Base-by-base conservation (phyloP, 2,888 invertebrate species). In the Leuctra nigra region DNA sequence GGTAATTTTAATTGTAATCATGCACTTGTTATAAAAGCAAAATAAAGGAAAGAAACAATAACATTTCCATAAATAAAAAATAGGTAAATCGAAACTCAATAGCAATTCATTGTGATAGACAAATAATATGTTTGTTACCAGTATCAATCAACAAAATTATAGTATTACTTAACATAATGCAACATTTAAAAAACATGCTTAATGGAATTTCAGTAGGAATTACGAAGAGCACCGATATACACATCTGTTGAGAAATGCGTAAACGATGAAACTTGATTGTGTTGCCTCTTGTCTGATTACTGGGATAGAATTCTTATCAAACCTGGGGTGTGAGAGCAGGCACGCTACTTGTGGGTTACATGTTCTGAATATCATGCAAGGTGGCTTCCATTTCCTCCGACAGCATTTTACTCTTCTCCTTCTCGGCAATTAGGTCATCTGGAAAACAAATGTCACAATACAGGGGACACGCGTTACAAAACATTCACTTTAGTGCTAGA, bases 351-450 rank as follows among this genome's bases (percentile, higher is more conserved):
- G 44, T 23, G 54, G 41, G 48, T 57, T 91, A 96, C 92, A 96
- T 95, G 79, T 94, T 93, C 83, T 96, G 95, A 80, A 97, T 92
- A 82, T 97, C 97, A 84, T 93, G 92, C 82, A 97, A 87, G 73
- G 96, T 94, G 73, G 92, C 87, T 80, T 98, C 97, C 91, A 98
- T 94, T 78, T 98, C 98, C 77, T 93, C 92, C 77, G 93, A 90
- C 75, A 97, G 87, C 75, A 90, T 80, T 83, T 91, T 93, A 83
- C 91, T 93, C 84, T 93, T 92, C 81, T 89, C 90, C 79, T 90
- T 91, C 80, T 93, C 92, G 74, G 84, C 81, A 76, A 92, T 83
- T 77, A 96, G 86, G 77, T 94, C 94, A 83, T 96, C 97, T 97
- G 87, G 73, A 85, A 79, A 54, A 52, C 50, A 54, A 29, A 61